Evolutionary conservation across 1,140 invertebrate genomes (phyloP).

Genomic region (Galendromus occidentalis): DNA sequence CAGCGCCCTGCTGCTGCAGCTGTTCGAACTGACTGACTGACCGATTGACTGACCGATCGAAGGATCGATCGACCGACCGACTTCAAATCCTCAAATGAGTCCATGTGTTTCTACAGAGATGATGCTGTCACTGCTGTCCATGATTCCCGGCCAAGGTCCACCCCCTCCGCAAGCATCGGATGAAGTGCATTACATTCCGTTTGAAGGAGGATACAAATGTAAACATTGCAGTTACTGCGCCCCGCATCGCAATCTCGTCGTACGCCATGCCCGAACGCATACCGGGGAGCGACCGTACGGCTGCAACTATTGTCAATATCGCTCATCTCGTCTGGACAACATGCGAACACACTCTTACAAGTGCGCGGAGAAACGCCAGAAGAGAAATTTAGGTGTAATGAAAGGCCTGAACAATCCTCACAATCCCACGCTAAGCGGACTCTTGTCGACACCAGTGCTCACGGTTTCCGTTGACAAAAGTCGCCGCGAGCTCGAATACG

Average conservation of each 20-base stretch:
- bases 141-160: not conserved
- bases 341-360: slow-evolving; percentile 9
- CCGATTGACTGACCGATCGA: no score
- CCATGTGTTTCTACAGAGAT: not conserved
- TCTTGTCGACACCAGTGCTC: not conserved
- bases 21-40: no score
- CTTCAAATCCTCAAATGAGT: no score
- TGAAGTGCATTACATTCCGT: slow-evolving; percentile 6
- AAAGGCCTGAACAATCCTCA: slow-evolving; percentile 1
- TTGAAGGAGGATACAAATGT: slow-evolving; percentile 10
- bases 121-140: slow-evolving; percentile 6
- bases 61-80: no score
- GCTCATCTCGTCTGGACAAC: slow-evolving; percentile 3
- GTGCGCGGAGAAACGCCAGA: slow-evolving; percentile 9
- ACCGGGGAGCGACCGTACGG: not conserved
- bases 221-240: slow-evolving; percentile 7
- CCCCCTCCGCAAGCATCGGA: not conserved
- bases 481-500: not conserved
- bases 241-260: not conserved
- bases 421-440: not conserved
- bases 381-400: slow-evolving; percentile 6
- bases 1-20: no score
- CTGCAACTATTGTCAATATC: slow-evolving; percentile 2
- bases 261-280: slow-evolving; percentile 3
- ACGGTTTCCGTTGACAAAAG: not conserved